A percentile compares a stretch with the other conserved stretches of the same genome.
Conservation (phyloP, 2,888 invertebrate genomes). For the Agriopis marginaria region DNA sequence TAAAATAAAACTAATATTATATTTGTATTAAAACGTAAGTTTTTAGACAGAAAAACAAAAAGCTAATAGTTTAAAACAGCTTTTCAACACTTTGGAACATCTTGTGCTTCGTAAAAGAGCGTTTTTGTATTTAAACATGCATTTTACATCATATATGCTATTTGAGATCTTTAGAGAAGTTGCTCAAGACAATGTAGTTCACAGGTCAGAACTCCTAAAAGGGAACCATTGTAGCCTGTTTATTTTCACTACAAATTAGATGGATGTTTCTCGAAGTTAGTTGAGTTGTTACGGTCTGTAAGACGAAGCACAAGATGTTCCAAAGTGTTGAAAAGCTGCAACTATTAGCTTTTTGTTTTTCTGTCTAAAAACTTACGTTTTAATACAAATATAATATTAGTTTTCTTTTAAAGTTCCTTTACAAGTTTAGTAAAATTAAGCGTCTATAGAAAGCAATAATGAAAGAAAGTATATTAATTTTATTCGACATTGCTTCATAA, state of each 20-base stretch:
- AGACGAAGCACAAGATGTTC: conserved; percentile 21
- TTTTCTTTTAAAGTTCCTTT: too few species aligned
- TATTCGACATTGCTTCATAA: too few species aligned
- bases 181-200: conserved; percentile 17
- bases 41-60: conserved; percentile 1
- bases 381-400: too few species aligned
- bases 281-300: conserved; percentile 49
- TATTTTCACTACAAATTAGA: conserved; percentile 72
- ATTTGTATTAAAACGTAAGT: background rate
- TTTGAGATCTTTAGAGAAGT: conserved; percentile 6
- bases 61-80: background rate
- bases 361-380: background rate
- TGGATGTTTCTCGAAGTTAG: conserved; percentile 61
- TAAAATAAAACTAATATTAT: too few species aligned
- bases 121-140: background rate
- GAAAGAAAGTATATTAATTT: too few species aligned
- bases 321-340: conserved; percentile 32
- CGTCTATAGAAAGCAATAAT: too few species aligned
- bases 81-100: conserved; percentile 29
- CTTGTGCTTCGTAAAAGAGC: conserved; percentile 17
- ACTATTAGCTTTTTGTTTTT: conserved; percentile 4
- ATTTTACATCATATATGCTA: background rate
- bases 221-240: conserved; percentile 73
- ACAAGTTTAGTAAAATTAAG: too few species aligned
- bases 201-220: conserved; percentile 53